Base-by-base conservation (phyloP, 2,888 invertebrate genomes). In the Lasioglossum leucozonium region DNA sequence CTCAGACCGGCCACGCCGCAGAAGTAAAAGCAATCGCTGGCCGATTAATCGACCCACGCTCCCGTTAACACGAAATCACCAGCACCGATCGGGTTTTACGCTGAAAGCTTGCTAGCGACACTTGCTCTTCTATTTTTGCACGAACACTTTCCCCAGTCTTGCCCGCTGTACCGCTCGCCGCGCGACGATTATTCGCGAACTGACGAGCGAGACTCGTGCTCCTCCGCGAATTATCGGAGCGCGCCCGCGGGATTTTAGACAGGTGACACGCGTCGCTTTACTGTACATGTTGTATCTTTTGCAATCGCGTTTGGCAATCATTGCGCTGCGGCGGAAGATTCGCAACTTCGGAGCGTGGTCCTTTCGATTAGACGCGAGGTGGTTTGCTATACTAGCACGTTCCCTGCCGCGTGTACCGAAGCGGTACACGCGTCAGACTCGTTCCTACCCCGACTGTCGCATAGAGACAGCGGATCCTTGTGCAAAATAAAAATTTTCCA, bases 41-140 rank as follows among this genome's bases (percentile, higher is more conserved):
- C 62, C 72, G 79, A 85, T 84, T 89, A 79, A 84, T 87, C 87
- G 82, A 65, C 65, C 80, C 86, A 73, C 84, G 72, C 84, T 81
- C 37, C 72, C 67, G 81, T 87, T 82, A 73, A 88, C 81, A 84
- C 78, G 85, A 88, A 89, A 90, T 87, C 86, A 72, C 40, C 58
- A 73, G n/a, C n/a, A 22, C 62, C 77, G 80, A 82, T 87, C 87
- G 77, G 88, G 88, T 90, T 92, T 92, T 92, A 90, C 91, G 91
- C 88, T 74, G 88, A 91, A 90, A 90, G 89, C 88, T 79, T 86
- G 58, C n/a, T 37, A 58, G 26, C 79, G 87, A 88, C 81, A 85
- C 87, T 88, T 87, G 82, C 87, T 91, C 88, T 87, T 92, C 90
- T 92, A 92, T 92, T 92, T 92, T 90, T 90, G 85, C 84, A 47